A percentile compares a stretch with the other conserved stretches of the same genome.
phyloP scores from a whole-genome alignment of 2,888 invertebrate species.

The Metellina segmentata region DNA sequence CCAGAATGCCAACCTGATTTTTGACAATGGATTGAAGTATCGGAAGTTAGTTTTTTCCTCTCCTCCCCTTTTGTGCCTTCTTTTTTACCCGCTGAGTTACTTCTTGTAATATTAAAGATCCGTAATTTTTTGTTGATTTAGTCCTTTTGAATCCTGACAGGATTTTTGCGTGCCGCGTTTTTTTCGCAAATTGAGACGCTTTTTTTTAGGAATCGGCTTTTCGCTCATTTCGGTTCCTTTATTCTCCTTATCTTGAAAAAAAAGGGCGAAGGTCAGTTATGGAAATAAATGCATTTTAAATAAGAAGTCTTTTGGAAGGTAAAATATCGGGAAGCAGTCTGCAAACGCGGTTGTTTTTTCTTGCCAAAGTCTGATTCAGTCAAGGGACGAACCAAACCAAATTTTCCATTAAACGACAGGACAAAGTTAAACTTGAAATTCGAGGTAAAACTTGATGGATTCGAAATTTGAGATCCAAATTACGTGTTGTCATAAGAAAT shows the following conservation, averaged over 20 bases:
- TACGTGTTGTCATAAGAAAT: too few species aligned
- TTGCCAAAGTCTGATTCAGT: too few species aligned
- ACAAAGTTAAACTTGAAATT: too few species aligned
- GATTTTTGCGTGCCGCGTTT: not conserved
- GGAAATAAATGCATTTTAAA: not conserved
- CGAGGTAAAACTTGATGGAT: too few species aligned
- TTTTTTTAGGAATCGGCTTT: not conserved
- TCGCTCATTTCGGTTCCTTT: not conserved
- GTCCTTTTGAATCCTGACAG: too few species aligned
- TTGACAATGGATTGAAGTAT: slow-evolving; percentile 35
- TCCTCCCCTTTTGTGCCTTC: not conserved
- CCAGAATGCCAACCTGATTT: slow-evolving; percentile 16
- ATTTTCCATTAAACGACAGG: too few species aligned
- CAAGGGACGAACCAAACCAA: too few species aligned
- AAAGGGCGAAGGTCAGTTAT: not conserved
- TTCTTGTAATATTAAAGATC: not conserved
- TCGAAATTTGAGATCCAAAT: too few species aligned
- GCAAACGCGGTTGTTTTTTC: too few species aligned
- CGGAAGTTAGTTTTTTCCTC: not conserved
- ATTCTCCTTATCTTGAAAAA: not conserved
- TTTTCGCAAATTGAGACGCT: not conserved
- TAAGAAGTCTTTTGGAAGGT: not conserved
- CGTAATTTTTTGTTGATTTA: not conserved
- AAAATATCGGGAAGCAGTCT: too few species aligned
- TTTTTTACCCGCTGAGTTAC: not conserved